Percentiles rank a stretch among this genome's conserved stretches.
These are phyloP conservation scores for Cromileptes altivelis DNA, from an alignment of 2,113 vertebrate species.

Conservation along the genomic window DNA sequence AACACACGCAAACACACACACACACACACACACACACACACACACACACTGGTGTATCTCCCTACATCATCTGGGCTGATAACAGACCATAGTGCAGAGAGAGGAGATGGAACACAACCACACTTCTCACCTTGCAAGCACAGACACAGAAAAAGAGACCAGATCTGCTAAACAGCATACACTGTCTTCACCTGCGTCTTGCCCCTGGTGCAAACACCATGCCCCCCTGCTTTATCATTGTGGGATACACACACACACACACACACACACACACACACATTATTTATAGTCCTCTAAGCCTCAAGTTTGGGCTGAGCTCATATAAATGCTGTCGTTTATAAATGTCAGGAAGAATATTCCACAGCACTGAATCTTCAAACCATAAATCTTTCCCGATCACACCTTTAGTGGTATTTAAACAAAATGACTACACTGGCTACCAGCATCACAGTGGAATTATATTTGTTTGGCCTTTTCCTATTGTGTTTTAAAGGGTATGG, in stretches of 20 bases:
- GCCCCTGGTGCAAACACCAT: conserved; percentile 47
- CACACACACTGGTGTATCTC: conserved; percentile 59
- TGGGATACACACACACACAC: conserved; percentile 20
- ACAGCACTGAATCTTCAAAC: conserved; percentile 64
- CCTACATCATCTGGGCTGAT: conserved; percentile 74
- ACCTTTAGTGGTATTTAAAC: conserved; percentile 78
- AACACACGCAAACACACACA: conserved; percentile 48
- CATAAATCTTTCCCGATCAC: conserved; percentile 74
- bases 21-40: conserved; percentile 49
- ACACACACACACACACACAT: background rate
- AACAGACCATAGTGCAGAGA: conserved; percentile 66
- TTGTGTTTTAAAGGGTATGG: conserved; percentile 70
- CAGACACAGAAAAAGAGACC: conserved; percentile 51
- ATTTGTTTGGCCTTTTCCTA: conserved; percentile 78
- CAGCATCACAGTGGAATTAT: conserved; percentile 63
- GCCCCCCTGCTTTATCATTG: conserved; percentile 58
- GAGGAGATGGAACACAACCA: conserved; percentile 56
- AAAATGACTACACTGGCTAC: conserved; percentile 56
- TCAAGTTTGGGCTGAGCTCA: conserved; percentile 56
- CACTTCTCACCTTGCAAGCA: conserved; percentile 39
- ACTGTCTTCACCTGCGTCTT: conserved; percentile 55
- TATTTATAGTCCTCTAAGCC: conserved; percentile 46
- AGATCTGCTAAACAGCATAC: conserved; percentile 44
- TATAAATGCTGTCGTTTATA: conserved; percentile 79
- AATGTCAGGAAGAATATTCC: conserved; percentile 79